Percentiles rank a stretch among this genome's conserved stretches.
Evolutionary conservation across 2,797 vertebrate species (phyloP).

Genomic region (Corythornis leucogaster): DNA sequence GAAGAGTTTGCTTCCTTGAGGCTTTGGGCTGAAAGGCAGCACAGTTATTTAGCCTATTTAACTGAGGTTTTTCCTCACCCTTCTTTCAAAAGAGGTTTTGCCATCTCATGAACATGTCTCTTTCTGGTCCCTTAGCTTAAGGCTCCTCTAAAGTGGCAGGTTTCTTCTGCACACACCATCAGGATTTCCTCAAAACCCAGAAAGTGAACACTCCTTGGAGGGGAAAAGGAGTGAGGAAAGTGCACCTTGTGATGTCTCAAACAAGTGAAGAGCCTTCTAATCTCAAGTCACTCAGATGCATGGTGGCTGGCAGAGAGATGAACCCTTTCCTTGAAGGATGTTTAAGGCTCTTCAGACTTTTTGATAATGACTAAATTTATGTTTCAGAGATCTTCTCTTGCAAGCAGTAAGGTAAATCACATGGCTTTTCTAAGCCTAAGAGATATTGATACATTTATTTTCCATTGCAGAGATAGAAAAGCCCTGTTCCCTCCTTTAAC

Average conservation of each 20-base stretch:
- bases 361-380: background rate
- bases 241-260: conserved; percentile 48
- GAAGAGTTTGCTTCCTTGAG: conserved; percentile 65
- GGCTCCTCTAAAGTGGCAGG: conserved; percentile 9
- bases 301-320: background rate
- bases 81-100: conserved; percentile 32
- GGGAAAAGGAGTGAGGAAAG: conserved; percentile 59
- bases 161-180: background rate
- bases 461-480: background rate
- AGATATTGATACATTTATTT: background rate
- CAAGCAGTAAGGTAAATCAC: background rate
- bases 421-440: background rate
- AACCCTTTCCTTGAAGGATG: conserved; percentile 24
- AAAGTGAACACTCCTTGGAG: conserved; percentile 36
- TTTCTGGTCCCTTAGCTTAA: conserved; percentile 35
- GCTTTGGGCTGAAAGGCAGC: conserved; percentile 47
- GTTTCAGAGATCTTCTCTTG: background rate
- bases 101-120: background rate
- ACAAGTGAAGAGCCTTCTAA: background rate
- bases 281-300: conserved; percentile 19
- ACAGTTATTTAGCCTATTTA: background rate
- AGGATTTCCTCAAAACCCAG: conserved; percentile 19
- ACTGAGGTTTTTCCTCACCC: conserved; percentile 4
- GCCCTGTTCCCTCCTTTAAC: background rate
- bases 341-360: conserved; percentile 32